A percentile compares a stretch with the other conserved stretches of the same genome.
phyloP scores from a whole-genome alignment of 2,113 vertebrate species.

The Eptesicus fuscus region DNA sequence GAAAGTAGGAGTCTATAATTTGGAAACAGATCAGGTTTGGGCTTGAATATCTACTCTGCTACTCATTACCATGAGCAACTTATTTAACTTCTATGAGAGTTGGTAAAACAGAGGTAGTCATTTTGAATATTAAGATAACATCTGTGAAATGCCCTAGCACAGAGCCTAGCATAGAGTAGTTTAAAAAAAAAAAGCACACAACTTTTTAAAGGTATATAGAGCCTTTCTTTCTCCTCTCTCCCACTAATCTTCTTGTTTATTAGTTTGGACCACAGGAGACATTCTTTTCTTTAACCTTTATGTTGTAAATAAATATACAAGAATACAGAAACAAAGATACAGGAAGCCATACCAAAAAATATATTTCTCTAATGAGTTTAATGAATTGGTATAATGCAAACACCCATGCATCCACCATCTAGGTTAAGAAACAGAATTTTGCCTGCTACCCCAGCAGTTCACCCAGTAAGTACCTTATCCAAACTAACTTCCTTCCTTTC shows the following conservation, averaged over 20 bases:
- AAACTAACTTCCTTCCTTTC: not conserved
- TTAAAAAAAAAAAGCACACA: not conserved
- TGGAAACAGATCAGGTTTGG: not conserved
- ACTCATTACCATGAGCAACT: not conserved
- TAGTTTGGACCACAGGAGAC: not conserved
- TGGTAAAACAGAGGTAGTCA: not conserved
- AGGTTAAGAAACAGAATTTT: not conserved
- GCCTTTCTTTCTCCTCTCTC: not conserved
- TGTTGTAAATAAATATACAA: not conserved
- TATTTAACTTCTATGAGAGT: not conserved
- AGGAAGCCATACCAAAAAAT: not conserved
- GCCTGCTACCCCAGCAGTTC: not conserved
- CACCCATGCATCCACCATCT: not conserved
- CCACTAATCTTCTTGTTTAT: not conserved
- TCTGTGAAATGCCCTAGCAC: not conserved
- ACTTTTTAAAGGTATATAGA: not conserved
- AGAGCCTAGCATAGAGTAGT: not conserved
- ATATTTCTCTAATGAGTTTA: not conserved
- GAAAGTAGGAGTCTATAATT: not conserved
- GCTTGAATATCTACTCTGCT: conserved; percentile 13
- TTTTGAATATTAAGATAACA: not conserved
- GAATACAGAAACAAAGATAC: not conserved
- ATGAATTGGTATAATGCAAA: not conserved
- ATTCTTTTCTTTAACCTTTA: conserved; percentile 13
- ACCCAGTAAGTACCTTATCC: not conserved